Percentiles rank a stretch among this genome's conserved stretches.
Evolutionary conservation across 1,140 invertebrate species (phyloP).

Genomic region (Onthophagus taurus): DNA sequence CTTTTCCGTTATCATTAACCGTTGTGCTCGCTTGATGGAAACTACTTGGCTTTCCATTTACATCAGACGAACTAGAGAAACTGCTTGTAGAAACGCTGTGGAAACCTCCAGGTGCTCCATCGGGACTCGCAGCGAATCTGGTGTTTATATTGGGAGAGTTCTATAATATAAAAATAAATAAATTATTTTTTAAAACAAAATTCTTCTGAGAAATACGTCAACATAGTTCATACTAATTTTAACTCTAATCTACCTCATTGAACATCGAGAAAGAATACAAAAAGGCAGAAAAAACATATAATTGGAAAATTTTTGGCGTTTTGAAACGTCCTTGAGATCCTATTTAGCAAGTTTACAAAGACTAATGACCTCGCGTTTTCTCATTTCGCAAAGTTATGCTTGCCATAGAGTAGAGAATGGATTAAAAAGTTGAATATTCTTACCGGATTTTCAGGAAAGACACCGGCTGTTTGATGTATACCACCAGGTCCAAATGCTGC

Average conservation of each 20-base stretch:
- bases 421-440: slow-evolving; percentile 20
- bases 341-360: too few species aligned
- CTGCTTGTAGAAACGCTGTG: slow-evolving; percentile 56
- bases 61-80: slow-evolving; percentile 44
- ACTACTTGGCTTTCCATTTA: slow-evolving; percentile 47
- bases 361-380: too few species aligned
- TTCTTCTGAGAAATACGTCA: too few species aligned
- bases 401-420: too few species aligned
- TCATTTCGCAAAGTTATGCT: too few species aligned
- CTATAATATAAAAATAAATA: slow-evolving; percentile 34
- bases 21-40: slow-evolving; percentile 51
- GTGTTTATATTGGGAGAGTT: slow-evolving; percentile 47
- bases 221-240: too few species aligned
- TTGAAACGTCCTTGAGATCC: too few species aligned
- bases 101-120: slow-evolving; percentile 36
- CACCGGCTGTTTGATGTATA: slow-evolving; percentile 43
- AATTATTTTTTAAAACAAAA: background rate
- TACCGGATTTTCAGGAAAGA: slow-evolving; percentile 49
- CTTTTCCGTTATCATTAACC: slow-evolving; percentile 61
- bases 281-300: too few species aligned
- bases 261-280: too few species aligned
- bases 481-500: slow-evolving; percentile 42
- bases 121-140: slow-evolving; percentile 38
- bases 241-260: too few species aligned
- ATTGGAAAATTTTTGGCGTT: too few species aligned